These are phyloP conservation scores for Brachionus calyciflorus DNA, from an alignment of 1,140 invertebrate genomes.

Conservation along the genomic window DNA sequence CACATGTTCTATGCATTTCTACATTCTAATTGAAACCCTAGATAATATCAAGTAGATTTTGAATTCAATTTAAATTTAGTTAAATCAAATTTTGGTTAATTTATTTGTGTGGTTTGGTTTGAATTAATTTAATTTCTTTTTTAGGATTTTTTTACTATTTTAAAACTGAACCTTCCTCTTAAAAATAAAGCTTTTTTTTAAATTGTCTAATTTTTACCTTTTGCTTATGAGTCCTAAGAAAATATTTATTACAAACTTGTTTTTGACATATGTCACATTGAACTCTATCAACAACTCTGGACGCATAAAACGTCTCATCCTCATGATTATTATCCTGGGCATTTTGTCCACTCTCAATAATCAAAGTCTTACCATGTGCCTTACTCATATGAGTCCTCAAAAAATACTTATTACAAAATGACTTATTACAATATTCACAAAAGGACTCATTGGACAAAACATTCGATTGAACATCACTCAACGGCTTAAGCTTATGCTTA, in stretches of 20 bases:
- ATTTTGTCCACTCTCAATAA: conserved; percentile 37
- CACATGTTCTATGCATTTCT: no score
- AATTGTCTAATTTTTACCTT: conserved; percentile 64
- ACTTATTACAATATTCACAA: conserved; percentile 44
- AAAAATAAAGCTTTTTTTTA: neutral
- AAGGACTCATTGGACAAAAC: conserved; percentile 8
- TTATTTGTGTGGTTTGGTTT: neutral
- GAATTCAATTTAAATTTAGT: no score
- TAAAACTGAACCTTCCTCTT: conserved; percentile 75
- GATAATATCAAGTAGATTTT: no score
- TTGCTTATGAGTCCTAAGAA: conserved; percentile 98
- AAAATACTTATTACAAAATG: conserved; percentile 47
- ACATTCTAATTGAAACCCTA: no score
- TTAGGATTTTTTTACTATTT: neutral
- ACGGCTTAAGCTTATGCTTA: conserved; percentile 35
- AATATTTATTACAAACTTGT: conserved; percentile 93
- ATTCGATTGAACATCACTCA: conserved; percentile 22
- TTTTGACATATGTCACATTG: conserved; percentile 98
- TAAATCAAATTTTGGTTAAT: neutral
- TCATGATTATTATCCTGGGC: neutral
- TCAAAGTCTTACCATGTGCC: conserved; percentile 41
- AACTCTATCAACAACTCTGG: conserved; percentile 64
- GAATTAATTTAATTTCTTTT: neutral
- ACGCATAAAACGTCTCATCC: conserved; percentile 49
- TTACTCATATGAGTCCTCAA: conserved; percentile 39